Percentiles rank a stretch among this genome's conserved stretches.
phyloP scores from a whole-genome alignment of 2,888 invertebrate genomes.

The Tubiluchus corallicola region DNA sequence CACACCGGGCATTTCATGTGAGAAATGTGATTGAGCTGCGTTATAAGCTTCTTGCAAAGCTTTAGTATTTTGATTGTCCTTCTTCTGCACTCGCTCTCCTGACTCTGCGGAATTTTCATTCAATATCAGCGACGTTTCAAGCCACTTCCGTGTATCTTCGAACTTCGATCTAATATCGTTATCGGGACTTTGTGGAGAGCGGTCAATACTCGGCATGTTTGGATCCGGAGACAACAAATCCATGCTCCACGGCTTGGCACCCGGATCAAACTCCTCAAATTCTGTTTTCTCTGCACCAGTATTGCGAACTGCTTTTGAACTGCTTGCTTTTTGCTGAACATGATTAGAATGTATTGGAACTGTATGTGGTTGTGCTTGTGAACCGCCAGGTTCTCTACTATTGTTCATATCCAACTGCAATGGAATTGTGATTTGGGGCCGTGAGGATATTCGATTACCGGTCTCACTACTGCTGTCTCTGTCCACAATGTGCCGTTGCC shows the following conservation, averaged over 20 bases:
- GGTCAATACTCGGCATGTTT: background rate
- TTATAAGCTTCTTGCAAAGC: background rate
- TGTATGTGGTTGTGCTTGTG: background rate
- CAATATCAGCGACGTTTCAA: background rate
- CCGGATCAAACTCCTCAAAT: background rate
- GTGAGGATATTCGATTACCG: background rate
- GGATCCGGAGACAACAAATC: background rate
- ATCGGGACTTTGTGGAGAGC: no score
- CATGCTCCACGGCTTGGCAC: background rate
- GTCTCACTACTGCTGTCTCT: background rate
- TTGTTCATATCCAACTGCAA: no score
- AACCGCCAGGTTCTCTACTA: background rate
- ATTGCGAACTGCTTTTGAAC: background rate
- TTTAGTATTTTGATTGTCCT: background rate
- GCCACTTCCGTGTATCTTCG: background rate
- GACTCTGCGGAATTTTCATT: background rate
- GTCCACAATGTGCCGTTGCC: background rate
- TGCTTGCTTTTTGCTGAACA: background rate
- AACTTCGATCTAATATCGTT: no score
- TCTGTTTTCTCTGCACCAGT: no score
- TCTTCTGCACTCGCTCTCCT: no score
- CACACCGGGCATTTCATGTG: background rate
- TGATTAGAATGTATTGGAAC: background rate
- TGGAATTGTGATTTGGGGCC: background rate
- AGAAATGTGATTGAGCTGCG: background rate